A percentile compares a stretch with the other conserved stretches of the same genome.
Conservation (phyloP, 1,140 invertebrate genomes). For the Lasioglossum albipes region DNA sequence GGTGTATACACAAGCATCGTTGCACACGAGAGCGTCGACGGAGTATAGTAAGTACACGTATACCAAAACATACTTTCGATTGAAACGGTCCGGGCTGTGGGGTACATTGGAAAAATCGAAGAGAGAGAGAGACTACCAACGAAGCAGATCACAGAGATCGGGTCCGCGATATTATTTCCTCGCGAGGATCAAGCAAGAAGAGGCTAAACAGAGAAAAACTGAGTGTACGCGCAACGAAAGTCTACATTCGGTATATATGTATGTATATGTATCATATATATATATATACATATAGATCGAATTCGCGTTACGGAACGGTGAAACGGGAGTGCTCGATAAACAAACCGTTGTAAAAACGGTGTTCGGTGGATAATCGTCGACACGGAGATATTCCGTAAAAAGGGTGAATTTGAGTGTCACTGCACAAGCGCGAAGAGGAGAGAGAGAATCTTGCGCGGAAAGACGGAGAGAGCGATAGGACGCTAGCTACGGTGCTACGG, state of each 20-base stretch:
- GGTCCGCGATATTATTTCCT: no score
- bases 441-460: slow-evolving; percentile 23
- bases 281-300: no score
- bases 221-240: no score
- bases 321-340: not conserved
- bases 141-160: not conserved
- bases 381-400: slow-evolving; percentile 9
- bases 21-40: slow-evolving; percentile 19
- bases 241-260: no score
- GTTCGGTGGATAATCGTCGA: not conserved
- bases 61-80: slow-evolving; percentile 35
- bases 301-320: no score
- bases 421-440: slow-evolving; percentile 42
- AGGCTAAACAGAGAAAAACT: no score
- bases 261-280: no score
- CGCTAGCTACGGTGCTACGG: slow-evolving; percentile 57
- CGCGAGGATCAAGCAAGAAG: no score
- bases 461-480: slow-evolving; percentile 50
- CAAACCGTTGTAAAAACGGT: slow-evolving; percentile 4
- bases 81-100: not conserved
- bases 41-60: slow-evolving; percentile 10
- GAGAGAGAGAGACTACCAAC: not conserved
- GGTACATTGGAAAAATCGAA: no score
- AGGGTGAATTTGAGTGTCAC: slow-evolving; percentile 49
- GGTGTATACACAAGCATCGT: slow-evolving; percentile 37